Base-by-base conservation (phyloP, 2,888 invertebrate species). In the Nemurella pictetii region DNA sequence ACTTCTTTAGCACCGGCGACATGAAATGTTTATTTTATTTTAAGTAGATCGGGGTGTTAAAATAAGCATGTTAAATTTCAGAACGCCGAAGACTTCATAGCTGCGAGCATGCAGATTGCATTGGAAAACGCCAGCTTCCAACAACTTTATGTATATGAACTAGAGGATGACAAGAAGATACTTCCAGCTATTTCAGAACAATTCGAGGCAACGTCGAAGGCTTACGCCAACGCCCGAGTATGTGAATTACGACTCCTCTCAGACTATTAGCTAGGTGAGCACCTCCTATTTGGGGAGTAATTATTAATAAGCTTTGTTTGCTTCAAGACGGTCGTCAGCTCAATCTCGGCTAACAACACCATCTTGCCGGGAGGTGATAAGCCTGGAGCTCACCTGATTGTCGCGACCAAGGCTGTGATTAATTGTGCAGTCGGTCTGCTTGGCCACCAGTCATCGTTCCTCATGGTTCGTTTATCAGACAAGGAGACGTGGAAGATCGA, bases 101-200 rank as follows among this genome's bases (percentile, higher is more conserved):
- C 83, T 4, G 74, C 80, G 25, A 83, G 83, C 27, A n/a, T 86
- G 55, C 84, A 86, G 26, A 30, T 86, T 7, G 83, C 73, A 0
- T 0, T 85, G 29, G 84, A 85, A 72, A 86, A 86, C 30, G n/a
- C 82, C 28, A 12, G 26, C 25, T 12, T 9, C n/a, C 82, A 26
- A 26, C 55, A 82, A 29, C 72, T 82, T 15, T n/a, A 15, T 5
- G 72, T 82, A 4, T 36, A 55, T 4, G 82, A 82, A n/a, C 27
- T 82, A 1, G 82, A 55, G 25, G 82, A 82, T 26, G 72, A 26
- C 0, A 25, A 28, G n/a, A 35, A 25, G 25, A 35, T 25, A 3
- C 55, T 81, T 35, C 82, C 82, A 0, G 27, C 82, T 28, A 26
- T 82, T 27, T 0, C 82, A 2, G 29, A 12, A 0, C 27, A 82